These are phyloP conservation scores for Protobothrops mucrosquamatus DNA, from an alignment of 2,113 vertebrate species.

Conservation along the genomic window DNA sequence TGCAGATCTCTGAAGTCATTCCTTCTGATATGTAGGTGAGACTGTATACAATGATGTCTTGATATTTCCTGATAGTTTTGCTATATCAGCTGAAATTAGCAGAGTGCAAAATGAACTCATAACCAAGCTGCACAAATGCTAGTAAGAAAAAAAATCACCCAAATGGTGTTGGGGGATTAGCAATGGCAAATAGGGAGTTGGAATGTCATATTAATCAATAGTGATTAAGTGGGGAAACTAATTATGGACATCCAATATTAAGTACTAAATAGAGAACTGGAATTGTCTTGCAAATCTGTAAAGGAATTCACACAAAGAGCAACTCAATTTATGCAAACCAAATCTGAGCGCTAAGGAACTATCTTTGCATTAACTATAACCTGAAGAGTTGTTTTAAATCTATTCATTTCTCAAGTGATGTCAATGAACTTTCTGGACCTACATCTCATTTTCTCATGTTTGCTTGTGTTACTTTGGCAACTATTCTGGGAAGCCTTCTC, in stretches of 20 bases:
- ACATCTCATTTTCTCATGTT: background rate
- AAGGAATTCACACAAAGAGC: background rate
- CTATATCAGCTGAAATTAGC: background rate
- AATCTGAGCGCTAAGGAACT: background rate
- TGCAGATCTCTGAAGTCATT: background rate
- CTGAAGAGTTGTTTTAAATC: background rate
- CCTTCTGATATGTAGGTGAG: background rate
- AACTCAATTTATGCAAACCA: background rate
- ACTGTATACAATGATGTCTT: background rate
- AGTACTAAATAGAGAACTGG: background rate
- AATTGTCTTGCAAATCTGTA: background rate
- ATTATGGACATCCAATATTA: background rate
- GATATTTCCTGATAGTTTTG: background rate
- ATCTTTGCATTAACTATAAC: background rate
- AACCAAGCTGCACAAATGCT: background rate
- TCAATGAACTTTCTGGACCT: background rate
- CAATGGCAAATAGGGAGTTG: background rate
- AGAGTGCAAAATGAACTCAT: background rate
- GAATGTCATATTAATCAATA: background rate
- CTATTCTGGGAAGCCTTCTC: background rate
- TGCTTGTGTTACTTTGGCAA: background rate
- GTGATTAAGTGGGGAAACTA: background rate
- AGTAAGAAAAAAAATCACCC: background rate
- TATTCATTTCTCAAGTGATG: background rate
- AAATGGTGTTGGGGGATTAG: background rate